Percentiles rank a stretch among this genome's conserved stretches.
These are phyloP conservation scores for Struthidea cinerea DNA, from an alignment of 2,113 vertebrate species.

Conservation along the genomic window DNA sequence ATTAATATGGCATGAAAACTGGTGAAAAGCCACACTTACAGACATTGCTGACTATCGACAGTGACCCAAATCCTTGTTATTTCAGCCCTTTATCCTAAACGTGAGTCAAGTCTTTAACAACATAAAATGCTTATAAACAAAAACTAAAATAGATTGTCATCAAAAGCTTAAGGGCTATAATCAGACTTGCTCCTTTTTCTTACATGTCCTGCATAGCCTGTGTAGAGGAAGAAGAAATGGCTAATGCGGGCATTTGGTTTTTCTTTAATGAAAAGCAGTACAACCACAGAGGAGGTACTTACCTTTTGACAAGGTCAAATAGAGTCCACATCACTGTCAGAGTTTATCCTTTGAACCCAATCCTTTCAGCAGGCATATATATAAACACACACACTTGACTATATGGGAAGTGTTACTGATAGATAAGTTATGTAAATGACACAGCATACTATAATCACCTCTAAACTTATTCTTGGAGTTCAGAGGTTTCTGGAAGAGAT, in stretches of 20 bases:
- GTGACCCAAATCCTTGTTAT: background rate
- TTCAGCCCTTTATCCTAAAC: background rate
- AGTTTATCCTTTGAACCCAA: background rate
- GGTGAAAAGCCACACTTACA: background rate
- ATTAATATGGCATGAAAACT: background rate
- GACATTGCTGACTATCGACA: background rate
- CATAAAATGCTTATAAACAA: background rate
- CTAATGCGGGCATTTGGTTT: background rate
- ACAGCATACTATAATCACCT: background rate
- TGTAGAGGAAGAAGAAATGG: background rate
- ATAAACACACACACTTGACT: slow-evolving; percentile 24
- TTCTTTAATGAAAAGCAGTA: background rate
- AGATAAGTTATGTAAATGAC: slow-evolving; percentile 29
- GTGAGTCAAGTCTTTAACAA: background rate
- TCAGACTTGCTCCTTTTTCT: background rate
- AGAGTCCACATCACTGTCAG: background rate
- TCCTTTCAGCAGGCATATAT: slow-evolving; percentile 7
- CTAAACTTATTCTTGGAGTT: background rate
- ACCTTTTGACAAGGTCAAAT: background rate
- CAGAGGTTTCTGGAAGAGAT: slow-evolving; percentile 32
- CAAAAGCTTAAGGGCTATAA: background rate
- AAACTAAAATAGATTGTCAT: background rate
- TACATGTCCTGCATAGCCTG: background rate
- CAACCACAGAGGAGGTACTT: background rate
- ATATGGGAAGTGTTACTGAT: slow-evolving; percentile 19